Evolutionary conservation across 2,888 invertebrate species (phyloP).

Genomic region (Encarsia formosa): DNA sequence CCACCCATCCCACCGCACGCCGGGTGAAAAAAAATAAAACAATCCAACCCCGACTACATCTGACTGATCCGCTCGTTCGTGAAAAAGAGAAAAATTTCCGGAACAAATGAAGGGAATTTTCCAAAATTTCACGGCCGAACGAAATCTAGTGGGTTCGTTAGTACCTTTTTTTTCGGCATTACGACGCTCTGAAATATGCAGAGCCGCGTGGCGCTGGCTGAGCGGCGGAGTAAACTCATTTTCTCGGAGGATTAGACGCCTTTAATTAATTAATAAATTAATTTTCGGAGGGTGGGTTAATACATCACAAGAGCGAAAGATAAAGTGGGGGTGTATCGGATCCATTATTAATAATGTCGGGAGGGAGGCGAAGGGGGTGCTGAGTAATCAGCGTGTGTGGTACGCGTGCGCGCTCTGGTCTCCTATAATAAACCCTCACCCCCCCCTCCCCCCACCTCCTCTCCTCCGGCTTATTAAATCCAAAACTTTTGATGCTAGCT

Average conservation of each 20-base stretch:
- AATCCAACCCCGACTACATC: too few relatives aligned
- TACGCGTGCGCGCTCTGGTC: neutral
- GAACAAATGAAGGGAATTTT: too few relatives aligned
- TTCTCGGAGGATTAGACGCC: constrained; percentile 27
- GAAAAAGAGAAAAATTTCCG: too few relatives aligned
- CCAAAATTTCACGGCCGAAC: too few relatives aligned
- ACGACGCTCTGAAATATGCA: too few relatives aligned
- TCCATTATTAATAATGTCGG: constrained; percentile 38
- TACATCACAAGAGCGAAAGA: constrained; percentile 2
- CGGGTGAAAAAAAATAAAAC: too few relatives aligned
- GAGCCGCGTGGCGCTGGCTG: too few relatives aligned
- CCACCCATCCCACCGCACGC: too few relatives aligned
- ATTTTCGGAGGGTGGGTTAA: constrained; percentile 31
- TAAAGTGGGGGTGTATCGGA: constrained; percentile 31
- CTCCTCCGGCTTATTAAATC: constrained; percentile 33
- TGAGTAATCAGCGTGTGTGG: constrained; percentile 34
- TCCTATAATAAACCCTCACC: constrained; percentile 18
- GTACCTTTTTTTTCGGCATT: too few relatives aligned
- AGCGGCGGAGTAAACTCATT: constrained; percentile 13
- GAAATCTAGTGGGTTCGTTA: too few relatives aligned
- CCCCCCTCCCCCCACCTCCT: constrained; percentile 20
- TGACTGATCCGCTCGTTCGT: too few relatives aligned
- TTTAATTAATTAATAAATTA: constrained; percentile 39
- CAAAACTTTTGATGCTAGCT: constrained; percentile 34
- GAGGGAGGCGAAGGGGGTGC: constrained; percentile 3